These are phyloP conservation scores for Artemia franciscana DNA, from an alignment of 1,140 invertebrate genomes.

Conservation along the genomic window DNA sequence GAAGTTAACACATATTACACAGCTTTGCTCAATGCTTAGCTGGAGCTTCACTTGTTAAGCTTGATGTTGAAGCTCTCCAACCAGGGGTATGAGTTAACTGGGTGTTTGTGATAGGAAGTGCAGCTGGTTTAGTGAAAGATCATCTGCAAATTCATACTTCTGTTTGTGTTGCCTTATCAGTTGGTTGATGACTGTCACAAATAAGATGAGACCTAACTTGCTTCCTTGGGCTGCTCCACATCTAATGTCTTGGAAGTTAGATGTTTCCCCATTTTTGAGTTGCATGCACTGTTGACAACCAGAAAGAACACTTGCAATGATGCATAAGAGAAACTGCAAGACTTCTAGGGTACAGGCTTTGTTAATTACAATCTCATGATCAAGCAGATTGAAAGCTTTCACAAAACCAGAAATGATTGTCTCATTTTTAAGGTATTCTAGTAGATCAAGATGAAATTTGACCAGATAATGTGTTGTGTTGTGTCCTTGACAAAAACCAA, in stretches of 20 bases:
- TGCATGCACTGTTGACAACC: neutral
- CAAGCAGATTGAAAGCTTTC: neutral
- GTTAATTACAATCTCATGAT: too few species aligned
- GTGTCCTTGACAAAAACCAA: neutral
- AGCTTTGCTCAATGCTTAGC: too few species aligned
- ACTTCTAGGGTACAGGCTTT: neutral
- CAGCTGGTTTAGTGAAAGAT: neutral
- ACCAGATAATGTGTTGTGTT: neutral
- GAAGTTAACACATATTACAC: too few species aligned
- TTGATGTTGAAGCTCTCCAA: too few species aligned
- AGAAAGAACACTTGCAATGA: neutral
- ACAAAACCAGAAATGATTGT: neutral
- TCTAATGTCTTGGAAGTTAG: too few species aligned
- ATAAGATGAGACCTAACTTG: too few species aligned
- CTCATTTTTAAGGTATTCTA: neutral
- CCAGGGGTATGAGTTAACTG: too few species aligned
- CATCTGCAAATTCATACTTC: neutral
- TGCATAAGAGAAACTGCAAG: neutral
- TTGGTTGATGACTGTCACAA: too few species aligned
- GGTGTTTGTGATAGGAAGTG: neutral
- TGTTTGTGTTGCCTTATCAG: neutral
- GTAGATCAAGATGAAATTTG: neutral
- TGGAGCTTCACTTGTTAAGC: too few species aligned
- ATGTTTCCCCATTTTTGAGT: too few species aligned
- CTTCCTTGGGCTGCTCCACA: too few species aligned